A percentile compares a stretch with the other conserved stretches of the same genome.
Conservation (phyloP, 1,140 invertebrate species). For the Drosophila ohnishii region DNA sequence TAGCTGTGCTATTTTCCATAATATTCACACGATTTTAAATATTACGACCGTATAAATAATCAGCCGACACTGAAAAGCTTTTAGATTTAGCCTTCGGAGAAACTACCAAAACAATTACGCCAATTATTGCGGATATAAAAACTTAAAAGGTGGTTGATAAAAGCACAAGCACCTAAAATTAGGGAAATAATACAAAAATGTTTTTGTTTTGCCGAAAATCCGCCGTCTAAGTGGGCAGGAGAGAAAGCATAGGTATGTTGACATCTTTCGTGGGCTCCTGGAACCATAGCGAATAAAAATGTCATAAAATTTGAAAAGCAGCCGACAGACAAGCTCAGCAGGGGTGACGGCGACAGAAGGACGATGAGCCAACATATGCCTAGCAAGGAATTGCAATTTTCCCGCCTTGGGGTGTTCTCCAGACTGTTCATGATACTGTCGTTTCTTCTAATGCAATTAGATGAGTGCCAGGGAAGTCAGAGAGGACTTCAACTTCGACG, state of each 20-base stretch:
- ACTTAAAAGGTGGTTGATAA: slow-evolving; percentile 60
- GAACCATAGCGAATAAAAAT: slow-evolving; percentile 66
- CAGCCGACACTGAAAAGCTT: slow-evolving; percentile 66
- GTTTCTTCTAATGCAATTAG: slow-evolving; percentile 72
- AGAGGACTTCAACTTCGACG: slow-evolving; percentile 31
- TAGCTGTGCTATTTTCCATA: too few relatives aligned
- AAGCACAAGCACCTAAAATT: slow-evolving; percentile 26
- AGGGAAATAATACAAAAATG: slow-evolving; percentile 57
- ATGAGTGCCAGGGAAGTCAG: slow-evolving; percentile 57
- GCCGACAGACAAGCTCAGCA: slow-evolving; percentile 46
- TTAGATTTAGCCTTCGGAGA: slow-evolving; percentile 42
- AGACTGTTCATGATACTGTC: slow-evolving; percentile 13
- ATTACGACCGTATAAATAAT: slow-evolving; percentile 15
- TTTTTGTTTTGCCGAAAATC: slow-evolving; percentile 51
- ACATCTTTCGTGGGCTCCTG: slow-evolving; percentile 35
- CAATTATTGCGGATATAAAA: slow-evolving; percentile 73
- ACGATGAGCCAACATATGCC: slow-evolving; percentile 55
- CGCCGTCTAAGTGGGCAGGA: not conserved
- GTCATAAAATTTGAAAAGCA: slow-evolving; percentile 78
- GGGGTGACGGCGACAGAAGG: slow-evolving; percentile 4
- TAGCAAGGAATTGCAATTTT: slow-evolving; percentile 62
- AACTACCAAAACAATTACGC: slow-evolving; percentile 76
- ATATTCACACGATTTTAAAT: slow-evolving; percentile 4
- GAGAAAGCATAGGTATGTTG: slow-evolving; percentile 49
- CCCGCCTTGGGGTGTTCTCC: slow-evolving; percentile 35